Evolutionary conservation across 2,888 invertebrate genomes (phyloP), one percentile per base, ranked within the genome.

Genomic region (Apamea crenata): DNA sequence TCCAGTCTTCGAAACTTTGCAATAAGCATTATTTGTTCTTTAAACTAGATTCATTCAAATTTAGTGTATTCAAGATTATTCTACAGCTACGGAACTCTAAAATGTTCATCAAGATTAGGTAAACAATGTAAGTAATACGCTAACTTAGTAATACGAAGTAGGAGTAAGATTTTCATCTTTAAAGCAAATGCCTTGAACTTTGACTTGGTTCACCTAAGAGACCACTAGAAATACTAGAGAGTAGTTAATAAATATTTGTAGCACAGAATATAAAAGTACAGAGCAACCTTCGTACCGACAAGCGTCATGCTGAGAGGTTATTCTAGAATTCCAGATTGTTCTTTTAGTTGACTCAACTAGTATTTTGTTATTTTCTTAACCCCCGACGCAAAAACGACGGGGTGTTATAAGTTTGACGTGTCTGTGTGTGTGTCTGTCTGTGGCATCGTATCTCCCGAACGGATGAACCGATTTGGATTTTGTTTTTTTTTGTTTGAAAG

Each of bases 51-150:
- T 16, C 4, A 65, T 12, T 12, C 8, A 47, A 21, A 10, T 25
- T n/a, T 16, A n/a, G 7, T 29, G 5, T 21, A 0, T 61, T 61
- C 29, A 1, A 68, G 32, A 65, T 47, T 29, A 3, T 65, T 40
- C 32, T 12, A 29, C 8, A n/a, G 4, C 18, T 50, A 44, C 47
- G 68, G 84, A 68, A 68, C 84, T 61, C 84, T 79, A 84, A 79
- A 75, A 71, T 29, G 73, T 73, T 47, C 36, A 47, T 50, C 32
- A 69, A 53, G 40, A 25, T 61, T 69, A 5, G 1, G 65, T 69
- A 86, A 74, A 85, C 69, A 73, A 66, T 50, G 66, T 82, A 50
- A 77, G 56, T 78, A 83, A 87, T 78, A 83, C 44, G 40, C 36
- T 78, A 68, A 21, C 29, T 74, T 83, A 84, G 78, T 70, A 78